Evolutionary conservation across 2,797 vertebrate species (phyloP), one percentile per base, ranked within the genome.

Genomic region (Protosalanx chinensis): DNA sequence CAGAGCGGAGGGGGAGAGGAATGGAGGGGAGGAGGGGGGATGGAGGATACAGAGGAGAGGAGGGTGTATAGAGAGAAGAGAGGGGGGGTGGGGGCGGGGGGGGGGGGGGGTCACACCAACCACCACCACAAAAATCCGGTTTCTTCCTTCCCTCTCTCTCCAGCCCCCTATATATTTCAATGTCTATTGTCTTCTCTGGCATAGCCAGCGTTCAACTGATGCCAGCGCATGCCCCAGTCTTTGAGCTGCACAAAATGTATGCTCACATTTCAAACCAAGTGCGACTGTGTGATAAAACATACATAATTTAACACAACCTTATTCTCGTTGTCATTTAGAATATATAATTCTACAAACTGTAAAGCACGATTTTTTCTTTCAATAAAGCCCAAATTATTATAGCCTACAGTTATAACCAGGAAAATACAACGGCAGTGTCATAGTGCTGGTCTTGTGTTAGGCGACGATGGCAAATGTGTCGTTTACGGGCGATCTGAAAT

Each of bases 151-250:
- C 88, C 85, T 84, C 88, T 81, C 81, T 81, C 79, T 76, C 72
- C 76, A 76, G 72, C 88, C 63, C 83, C 83, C 78, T 87, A 80
- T 86, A 79, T 89, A 89, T 89, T 81, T 87, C 88, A 84, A 84
- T 81, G 85, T 88, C 91, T 93, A 91, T 93, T 93, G 92, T 93
- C 92, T 91, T 85, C 70, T 30, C 81, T 71, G 68, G 76, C 71
- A 80, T 77, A 82, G 70, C 78, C 76, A 75, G 79, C 62, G 75
- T 76, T 70, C 71, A 79, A 76, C 75, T 76, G 84, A 79, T 59
- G 84, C 72, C 33, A 57, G 72, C 46, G 65, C 58, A 18, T 58
- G 29, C 67, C 61, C 61, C 51, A 20, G 53, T 72, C 27, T 59
- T 30, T 51, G 61, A 35, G 53, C 33, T 70, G 59, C 76, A 67